Percentiles rank a stretch among this genome's conserved stretches.
phyloP scores from a whole-genome alignment of 2,113 vertebrate genomes.

The Desmodus rotundus region DNA sequence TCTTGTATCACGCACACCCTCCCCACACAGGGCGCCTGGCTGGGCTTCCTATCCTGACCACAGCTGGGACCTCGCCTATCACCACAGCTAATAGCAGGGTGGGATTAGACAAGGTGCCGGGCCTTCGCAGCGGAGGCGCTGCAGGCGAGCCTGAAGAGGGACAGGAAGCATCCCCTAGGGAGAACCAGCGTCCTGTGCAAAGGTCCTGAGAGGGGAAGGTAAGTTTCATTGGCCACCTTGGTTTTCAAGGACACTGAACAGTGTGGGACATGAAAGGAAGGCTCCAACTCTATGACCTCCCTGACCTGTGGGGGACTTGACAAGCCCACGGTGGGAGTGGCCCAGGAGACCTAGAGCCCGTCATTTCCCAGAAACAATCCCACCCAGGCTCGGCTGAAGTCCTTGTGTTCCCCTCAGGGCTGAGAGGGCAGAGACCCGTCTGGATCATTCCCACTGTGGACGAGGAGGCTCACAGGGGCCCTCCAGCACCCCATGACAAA shows the following conservation, averaged over 20 bases:
- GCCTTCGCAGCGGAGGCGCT: not conserved
- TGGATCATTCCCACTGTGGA: not conserved
- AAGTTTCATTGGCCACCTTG: not conserved
- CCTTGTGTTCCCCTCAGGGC: too few species aligned
- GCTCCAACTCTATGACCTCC: accelerated
- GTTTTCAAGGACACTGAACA: not conserved
- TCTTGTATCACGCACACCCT: accelerated
- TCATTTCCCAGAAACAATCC: not conserved
- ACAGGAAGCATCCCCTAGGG: not conserved
- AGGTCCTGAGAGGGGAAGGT: not conserved
- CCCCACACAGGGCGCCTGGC: not conserved
- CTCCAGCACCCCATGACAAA: not conserved
- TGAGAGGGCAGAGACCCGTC: not conserved
- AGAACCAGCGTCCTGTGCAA: not conserved
- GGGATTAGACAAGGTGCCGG: not conserved
- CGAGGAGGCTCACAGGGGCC: not conserved
- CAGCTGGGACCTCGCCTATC: not conserved
- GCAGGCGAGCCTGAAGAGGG: not conserved
- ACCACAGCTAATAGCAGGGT: not conserved
- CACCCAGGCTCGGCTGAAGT: accelerated
- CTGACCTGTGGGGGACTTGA: not conserved
- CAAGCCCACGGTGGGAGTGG: not conserved
- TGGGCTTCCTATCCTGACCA: not conserved
- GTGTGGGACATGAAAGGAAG: not conserved
- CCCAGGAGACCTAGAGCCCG: not conserved